Conservation (phyloP, 2,113 vertebrate genomes). For the Neofelis nebulosa region DNA sequence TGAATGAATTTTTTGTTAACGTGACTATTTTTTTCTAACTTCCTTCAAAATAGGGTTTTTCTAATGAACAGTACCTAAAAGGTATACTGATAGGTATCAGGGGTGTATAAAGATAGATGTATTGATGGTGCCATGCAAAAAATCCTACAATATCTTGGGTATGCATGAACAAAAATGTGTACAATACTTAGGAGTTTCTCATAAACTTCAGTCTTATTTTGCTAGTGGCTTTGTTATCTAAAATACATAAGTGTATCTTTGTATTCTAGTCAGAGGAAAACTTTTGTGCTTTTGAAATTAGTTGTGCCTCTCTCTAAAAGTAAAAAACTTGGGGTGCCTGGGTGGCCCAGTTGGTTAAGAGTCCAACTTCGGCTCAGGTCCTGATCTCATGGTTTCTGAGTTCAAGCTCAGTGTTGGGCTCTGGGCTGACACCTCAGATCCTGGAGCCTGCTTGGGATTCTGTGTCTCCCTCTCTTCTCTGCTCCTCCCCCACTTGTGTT, state of each 20-base stretch:
- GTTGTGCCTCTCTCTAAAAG: neutral
- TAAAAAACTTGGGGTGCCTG: neutral
- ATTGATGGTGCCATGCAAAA: neutral
- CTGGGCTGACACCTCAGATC: too few relatives aligned
- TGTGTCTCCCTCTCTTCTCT: too few relatives aligned
- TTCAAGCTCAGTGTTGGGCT: too few relatives aligned
- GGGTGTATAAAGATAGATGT: neutral
- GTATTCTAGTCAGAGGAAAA: neutral
- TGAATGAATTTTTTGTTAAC: neutral
- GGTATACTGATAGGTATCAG: neutral
- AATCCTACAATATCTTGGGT: neutral
- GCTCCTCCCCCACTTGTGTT: too few relatives aligned
- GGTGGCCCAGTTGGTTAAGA: too few relatives aligned
- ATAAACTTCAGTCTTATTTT: neutral
- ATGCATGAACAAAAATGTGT: neutral
- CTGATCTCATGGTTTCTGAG: too few relatives aligned
- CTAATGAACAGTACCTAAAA: neutral
- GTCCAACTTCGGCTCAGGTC: too few relatives aligned
- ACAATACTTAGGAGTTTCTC: neutral
- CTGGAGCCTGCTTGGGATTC: too few relatives aligned
- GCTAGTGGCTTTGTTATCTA: neutral
- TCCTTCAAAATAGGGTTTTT: neutral
- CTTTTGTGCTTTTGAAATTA: neutral
- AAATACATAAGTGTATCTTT: neutral
- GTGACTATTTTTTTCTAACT: neutral